Percentiles rank a stretch among this genome's conserved stretches.
Evolutionary conservation across 2,113 vertebrate genomes (phyloP).

Genomic region (Telmatochromis sp.): DNA sequence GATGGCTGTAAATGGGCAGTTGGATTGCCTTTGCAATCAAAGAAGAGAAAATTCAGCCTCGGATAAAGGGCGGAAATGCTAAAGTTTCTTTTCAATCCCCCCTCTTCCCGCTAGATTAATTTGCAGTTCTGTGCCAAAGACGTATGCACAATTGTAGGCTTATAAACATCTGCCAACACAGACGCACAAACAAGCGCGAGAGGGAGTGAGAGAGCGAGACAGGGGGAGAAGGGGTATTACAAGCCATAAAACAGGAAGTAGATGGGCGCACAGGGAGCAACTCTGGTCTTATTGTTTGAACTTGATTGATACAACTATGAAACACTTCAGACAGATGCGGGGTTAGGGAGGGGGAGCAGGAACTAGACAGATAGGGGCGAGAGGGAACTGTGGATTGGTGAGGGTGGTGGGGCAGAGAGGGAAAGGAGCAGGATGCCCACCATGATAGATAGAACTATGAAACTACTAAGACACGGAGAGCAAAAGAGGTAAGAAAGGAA

Average conservation of each 20-base stretch:
- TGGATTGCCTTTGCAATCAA: background rate
- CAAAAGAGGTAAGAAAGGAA: background rate
- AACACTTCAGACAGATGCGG: slow-evolving; percentile 50
- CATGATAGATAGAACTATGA: slow-evolving; percentile 19
- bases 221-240: slow-evolving; percentile 17
- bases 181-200: background rate
- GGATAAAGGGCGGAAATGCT: background rate
- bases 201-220: background rate
- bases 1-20: background rate
- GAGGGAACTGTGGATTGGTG: background rate
- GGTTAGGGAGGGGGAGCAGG: background rate
- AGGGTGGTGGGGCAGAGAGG: background rate
- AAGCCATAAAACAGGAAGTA: slow-evolving; percentile 59
- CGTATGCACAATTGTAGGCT: background rate
- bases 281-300: slow-evolving; percentile 61
- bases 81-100: slow-evolving; percentile 6
- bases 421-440: background rate
- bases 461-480: slow-evolving; percentile 1
- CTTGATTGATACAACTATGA: slow-evolving; percentile 66
- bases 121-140: slow-evolving; percentile 11
- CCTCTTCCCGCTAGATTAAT: slow-evolving; percentile 1
- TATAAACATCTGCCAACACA: slow-evolving; percentile 4
- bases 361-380: background rate
- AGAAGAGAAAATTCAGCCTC: background rate
- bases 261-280: slow-evolving; percentile 62